Evolutionary conservation across 2,888 invertebrate species (phyloP).

Genomic region (Drosophila atripex): DNA sequence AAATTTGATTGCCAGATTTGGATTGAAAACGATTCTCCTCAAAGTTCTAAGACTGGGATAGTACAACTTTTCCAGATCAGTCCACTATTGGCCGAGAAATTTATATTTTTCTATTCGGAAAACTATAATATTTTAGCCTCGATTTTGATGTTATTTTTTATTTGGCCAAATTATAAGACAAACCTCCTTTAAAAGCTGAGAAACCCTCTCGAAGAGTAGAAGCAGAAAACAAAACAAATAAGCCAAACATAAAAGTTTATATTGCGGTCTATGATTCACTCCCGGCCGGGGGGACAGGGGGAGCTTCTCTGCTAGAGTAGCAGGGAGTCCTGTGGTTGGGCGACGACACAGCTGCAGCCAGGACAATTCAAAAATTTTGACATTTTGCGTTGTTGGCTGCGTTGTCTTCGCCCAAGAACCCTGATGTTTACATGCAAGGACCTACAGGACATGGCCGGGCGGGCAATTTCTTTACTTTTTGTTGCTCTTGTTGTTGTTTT

Average conservation of each 20-base stretch:
- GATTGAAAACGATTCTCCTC: no score
- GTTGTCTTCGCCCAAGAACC: conserved; percentile 5
- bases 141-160: no score
- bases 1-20: no score
- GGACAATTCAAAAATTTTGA: conserved; percentile 68
- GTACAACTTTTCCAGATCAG: no score
- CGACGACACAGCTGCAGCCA: conserved; percentile 26
- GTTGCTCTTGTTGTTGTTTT: no score
- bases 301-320: neutral
- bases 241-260: conserved; percentile 78
- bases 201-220: neutral
- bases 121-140: no score
- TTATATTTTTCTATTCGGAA: no score
- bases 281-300: neutral
- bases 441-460: neutral
- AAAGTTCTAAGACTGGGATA: no score
- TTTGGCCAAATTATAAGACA: no score
- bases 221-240: conserved; percentile 71
- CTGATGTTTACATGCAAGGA: conserved; percentile 31
- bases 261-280: conserved; percentile 78
- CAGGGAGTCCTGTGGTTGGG: conserved; percentile 56
- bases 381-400: conserved; percentile 68
- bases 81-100: no score
- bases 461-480: no score
- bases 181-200: neutral